Percentiles rank a stretch among this genome's conserved stretches.
Evolutionary conservation across 2,797 vertebrate genomes (phyloP).

Genomic region (Erethizon dorsatum): DNA sequence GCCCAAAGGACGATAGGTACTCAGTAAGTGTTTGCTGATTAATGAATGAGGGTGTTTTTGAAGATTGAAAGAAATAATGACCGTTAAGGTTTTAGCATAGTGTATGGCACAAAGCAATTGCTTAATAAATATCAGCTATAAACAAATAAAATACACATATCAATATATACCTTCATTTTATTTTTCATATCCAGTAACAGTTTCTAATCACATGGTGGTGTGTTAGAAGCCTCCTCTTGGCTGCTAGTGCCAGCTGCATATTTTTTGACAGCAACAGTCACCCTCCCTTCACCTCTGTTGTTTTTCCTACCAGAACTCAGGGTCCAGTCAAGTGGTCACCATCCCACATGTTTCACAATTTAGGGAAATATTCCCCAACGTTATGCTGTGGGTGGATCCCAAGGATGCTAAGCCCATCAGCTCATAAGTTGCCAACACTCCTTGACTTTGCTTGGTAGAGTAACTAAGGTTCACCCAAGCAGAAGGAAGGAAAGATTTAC

Average conservation of each 20-base stretch:
- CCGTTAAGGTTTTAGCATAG: neutral
- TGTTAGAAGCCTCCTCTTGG: neutral
- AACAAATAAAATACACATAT: neutral
- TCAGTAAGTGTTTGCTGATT: neutral
- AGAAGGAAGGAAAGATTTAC: neutral
- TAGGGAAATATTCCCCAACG: neutral
- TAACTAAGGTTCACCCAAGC: neutral
- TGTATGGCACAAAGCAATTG: neutral
- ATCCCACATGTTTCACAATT: neutral
- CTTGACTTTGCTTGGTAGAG: neutral
- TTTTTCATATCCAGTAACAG: neutral
- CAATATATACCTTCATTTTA: neutral
- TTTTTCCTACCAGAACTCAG: constrained; percentile 13
- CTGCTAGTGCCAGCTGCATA: neutral
- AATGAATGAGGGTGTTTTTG: neutral
- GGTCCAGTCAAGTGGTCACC: neutral
- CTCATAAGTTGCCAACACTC: neutral
- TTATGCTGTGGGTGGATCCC: neutral
- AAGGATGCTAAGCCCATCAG: neutral
- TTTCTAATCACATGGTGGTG: neutral
- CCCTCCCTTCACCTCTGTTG: neutral
- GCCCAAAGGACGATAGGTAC: neutral
- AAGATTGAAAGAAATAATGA: neutral
- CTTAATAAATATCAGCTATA: neutral
- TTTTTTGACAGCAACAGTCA: neutral